Evolutionary conservation across 37 sponge, comb jelly and placozoan genomes (phyloP), one percentile per base, ranked within the genome.

Genomic region (Chondrilla cf. caribensis): DNA sequence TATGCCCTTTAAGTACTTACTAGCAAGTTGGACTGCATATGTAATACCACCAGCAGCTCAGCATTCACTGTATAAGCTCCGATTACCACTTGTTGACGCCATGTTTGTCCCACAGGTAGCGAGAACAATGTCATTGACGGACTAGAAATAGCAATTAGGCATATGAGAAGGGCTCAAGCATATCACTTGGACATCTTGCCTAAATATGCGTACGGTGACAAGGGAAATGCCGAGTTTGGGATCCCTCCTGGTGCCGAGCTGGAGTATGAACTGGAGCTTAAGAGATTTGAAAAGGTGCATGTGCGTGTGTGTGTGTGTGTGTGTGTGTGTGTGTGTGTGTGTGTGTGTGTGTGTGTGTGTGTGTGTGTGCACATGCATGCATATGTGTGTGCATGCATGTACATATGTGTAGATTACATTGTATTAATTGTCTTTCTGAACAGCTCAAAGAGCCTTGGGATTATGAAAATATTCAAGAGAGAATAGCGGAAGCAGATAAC

Each of bases 381-480:
- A 5, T 67, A 33, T 31, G 68, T 29, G 33, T 67, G 28, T 67
- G 51, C 51, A 47, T 47, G 51, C 51, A 47, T 47, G n/a, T n/a
- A n/a, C n/a, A n/a, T n/a, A n/a, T n/a, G n/a, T n/a, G n/a, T n/a
- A n/a, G n/a, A n/a, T n/a, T n/a, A n/a, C n/a, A n/a, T n/a, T n/a
- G n/a, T n/a, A n/a, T n/a, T n/a, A n/a, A n/a, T n/a, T n/a, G n/a
- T n/a, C n/a, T n/a, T n/a, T n/a, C n/a, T n/a, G n/a, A n/a, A n/a
- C 40, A 92, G 89, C n/a, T 81, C 35, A 94, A 90, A 58, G 83
- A 86, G 7, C 38, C 83, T 26, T 97, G 87, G 86, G 97, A 93
- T 14, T 97, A 92, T 68, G 90, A 86, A 60, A 71, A 44, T 58
- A 67, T 84, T 43, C 87, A 88, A 24, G 95, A 97, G 81, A 88